Base-by-base conservation (phyloP, 2,113 vertebrate genomes). In the Oncorhynchus nerka region DNA sequence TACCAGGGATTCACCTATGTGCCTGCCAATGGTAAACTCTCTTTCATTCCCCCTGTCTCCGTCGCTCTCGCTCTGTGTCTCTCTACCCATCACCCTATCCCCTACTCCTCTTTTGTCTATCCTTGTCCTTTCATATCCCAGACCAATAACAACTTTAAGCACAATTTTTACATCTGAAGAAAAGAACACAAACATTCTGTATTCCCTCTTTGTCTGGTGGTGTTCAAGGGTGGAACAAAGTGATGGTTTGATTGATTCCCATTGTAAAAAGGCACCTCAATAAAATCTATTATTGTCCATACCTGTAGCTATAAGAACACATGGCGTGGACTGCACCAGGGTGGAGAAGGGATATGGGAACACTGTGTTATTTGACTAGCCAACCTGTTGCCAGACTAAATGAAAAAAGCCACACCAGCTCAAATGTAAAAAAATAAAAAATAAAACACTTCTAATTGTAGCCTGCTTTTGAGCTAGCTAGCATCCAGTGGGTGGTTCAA, bases 1-100 rank as follows among this genome's bases (percentile, higher is more conserved):
- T 95, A 91, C 90, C 97, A 99, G 84, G 93, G 92, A 85, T 99
- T 99, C 94, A 97, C 95, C 88, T 99, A 97, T 92, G 95, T 99
- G 79, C 96, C 98, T 78, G 93, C 95, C 78, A 96, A 96, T 77
- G 97, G 98, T 99, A 98, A 91, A 75, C 55, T 2, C 24, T 34
- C 32, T 22, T 28, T 68, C 32, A 32, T 5, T 68, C 16, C 39
- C 1, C n/a, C n/a, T 55, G 6, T 73, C 32, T 39, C 3, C 8
- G 48, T 20, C 59, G 12, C 39, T 45, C 39, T 45, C 39, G 3
- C 39, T 12, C 2, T 45, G 8, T 45, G 7, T 39, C 39, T 39
- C 39, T 45, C 39, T 45, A 39, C 34, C 34, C 34, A 39, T 39
- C 8, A 45, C 39, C 39, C 8, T 45, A 45, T 9, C 39, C 7